Conservation (phyloP, 1,140 invertebrate species). For the Varroa destructor region DNA sequence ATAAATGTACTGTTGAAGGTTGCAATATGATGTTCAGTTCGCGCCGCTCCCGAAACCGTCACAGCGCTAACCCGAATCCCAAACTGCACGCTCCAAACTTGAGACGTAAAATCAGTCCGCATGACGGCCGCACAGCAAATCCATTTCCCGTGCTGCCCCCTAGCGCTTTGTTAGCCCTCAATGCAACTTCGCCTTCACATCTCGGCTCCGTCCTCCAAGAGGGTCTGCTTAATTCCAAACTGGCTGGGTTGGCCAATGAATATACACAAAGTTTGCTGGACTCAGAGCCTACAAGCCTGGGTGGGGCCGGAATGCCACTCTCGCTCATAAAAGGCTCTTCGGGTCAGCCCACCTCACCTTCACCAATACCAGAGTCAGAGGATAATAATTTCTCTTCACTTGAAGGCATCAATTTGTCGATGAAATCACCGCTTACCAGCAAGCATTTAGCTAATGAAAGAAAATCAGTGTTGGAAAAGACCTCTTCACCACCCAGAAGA, state of each 20-base stretch:
- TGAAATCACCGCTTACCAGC: slow-evolving; percentile 30
- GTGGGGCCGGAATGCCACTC: neutral
- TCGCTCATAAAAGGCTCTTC: slow-evolving; percentile 23
- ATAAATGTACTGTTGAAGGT: slow-evolving; percentile 93
- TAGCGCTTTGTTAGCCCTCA: slow-evolving; percentile 9
- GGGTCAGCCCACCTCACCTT: slow-evolving; percentile 7
- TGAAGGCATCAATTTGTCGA: slow-evolving; percentile 31
- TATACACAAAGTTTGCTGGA: slow-evolving; percentile 21
- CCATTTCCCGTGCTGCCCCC: slow-evolving; percentile 58
- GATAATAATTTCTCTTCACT: slow-evolving; percentile 11
- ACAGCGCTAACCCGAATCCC: slow-evolving; percentile 95
- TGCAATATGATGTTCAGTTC: slow-evolving; percentile 99
- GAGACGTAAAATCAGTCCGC: slow-evolving; percentile 75
- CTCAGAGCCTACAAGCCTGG: neutral
- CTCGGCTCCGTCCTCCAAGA: slow-evolving; percentile 21
- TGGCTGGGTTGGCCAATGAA: slow-evolving; percentile 13
- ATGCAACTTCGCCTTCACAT: slow-evolving; percentile 24
- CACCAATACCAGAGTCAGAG: neutral
- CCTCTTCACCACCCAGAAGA: slow-evolving; percentile 26
- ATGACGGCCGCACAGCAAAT: slow-evolving; percentile 74
- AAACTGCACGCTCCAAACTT: slow-evolving; percentile 91
- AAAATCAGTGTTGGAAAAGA: slow-evolving; percentile 6
- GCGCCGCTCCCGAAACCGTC: slow-evolving; percentile 79
- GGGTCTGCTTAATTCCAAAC: slow-evolving; percentile 23
- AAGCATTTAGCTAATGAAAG: slow-evolving; percentile 11